Evolutionary conservation across 2,113 vertebrate species (phyloP).

Genomic region (Hyperoodon ampullatus): DNA sequence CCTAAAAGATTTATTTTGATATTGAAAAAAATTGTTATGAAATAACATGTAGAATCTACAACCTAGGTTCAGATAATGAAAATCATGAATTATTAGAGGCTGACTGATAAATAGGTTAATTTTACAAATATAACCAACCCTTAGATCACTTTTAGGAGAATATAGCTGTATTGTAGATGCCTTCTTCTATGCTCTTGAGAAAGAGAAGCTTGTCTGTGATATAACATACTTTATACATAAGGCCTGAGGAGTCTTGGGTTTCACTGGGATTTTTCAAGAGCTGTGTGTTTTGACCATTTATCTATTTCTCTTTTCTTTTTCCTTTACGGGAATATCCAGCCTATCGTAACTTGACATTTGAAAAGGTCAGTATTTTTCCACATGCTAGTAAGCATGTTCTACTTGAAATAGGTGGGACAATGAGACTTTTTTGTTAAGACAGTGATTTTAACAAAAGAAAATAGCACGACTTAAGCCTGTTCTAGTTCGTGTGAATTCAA

Average conservation of each 20-base stretch:
- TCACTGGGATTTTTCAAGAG: background rate
- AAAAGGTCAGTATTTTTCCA: conserved; percentile 54
- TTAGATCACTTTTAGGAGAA: background rate
- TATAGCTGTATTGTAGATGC: background rate
- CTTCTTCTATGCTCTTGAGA: background rate
- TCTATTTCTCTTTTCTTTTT: background rate
- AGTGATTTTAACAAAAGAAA: background rate
- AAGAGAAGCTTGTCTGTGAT: background rate
- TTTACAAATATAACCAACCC: background rate
- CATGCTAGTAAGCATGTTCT: background rate
- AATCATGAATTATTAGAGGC: background rate
- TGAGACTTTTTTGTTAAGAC: background rate
- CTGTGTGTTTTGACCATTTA: background rate
- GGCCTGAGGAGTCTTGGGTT: background rate
- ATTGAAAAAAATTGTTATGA: background rate
- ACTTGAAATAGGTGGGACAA: background rate
- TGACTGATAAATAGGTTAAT: background rate
- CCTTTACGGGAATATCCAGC: background rate
- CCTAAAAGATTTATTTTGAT: background rate
- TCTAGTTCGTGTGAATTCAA: background rate
- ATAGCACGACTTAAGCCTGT: background rate
- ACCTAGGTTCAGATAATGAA: background rate
- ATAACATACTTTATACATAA: background rate
- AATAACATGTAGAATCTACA: background rate
- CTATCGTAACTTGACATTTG: background rate